Percentiles rank a stretch among this genome's conserved stretches.
Conservation (phyloP, 2,797 vertebrate species). For the Thripadectes ignobilis region DNA sequence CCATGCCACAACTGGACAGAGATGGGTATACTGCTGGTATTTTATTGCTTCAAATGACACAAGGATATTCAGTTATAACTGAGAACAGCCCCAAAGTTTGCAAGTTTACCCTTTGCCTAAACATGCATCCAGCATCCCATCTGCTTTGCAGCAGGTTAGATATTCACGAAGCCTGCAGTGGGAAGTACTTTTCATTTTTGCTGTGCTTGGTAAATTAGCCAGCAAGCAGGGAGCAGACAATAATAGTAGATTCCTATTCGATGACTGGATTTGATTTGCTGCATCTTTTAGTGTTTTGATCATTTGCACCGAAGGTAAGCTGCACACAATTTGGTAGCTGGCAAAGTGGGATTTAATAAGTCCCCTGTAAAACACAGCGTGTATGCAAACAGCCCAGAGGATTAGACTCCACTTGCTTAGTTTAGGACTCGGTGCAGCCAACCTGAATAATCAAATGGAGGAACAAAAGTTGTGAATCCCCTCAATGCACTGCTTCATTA, state of each 20-base stretch:
- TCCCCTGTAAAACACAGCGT: conserved; percentile 72
- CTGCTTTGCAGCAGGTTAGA: background rate
- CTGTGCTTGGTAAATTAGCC: conserved; percentile 42
- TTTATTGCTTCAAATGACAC: background rate
- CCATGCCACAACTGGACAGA: background rate
- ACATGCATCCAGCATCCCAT: background rate
- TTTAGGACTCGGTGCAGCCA: conserved; percentile 89
- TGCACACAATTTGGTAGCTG: conserved; percentile 37
- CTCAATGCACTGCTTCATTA: conserved; percentile 88
- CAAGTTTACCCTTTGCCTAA: background rate
- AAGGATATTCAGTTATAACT: background rate
- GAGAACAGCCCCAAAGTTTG: background rate
- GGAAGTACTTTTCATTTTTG: conserved; percentile 28
- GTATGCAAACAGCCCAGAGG: conserved; percentile 88
- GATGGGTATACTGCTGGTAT: background rate
- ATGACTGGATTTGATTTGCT: conserved; percentile 27
- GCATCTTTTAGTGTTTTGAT: conserved; percentile 41
- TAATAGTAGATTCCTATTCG: background rate
- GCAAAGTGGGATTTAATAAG: conserved; percentile 74
- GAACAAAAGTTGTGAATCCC: conserved; percentile 84
- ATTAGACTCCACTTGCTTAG: conserved; percentile 85
- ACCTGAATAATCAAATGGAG: conserved; percentile 93
- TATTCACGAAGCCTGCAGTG: background rate
- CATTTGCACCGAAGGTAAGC: conserved; percentile 40
- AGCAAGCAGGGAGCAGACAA: conserved; percentile 11